Base-by-base conservation (phyloP, 1,140 invertebrate genomes). In the Coptotermes formosanus region DNA sequence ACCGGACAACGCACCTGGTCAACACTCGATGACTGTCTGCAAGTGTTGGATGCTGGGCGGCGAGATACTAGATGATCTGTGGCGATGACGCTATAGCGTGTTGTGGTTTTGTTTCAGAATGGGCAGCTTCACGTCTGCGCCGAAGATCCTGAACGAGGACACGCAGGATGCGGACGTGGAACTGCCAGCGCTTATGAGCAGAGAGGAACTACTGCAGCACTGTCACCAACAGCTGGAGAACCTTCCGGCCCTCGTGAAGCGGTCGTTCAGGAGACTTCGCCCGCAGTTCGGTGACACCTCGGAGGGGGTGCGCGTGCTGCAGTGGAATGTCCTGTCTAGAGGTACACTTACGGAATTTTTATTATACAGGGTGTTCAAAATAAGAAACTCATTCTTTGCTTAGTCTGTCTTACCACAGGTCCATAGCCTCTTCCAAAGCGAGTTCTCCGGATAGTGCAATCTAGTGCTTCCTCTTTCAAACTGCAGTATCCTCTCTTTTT, bases 81-180 rank as follows among this genome's bases (percentile, higher is more conserved):
- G n/a, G n/a, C n/a, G n/a, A n/a, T 38, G 38, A 38, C 2, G 38
- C 38, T 38, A 59, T 59, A 59, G 21, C 55, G 21, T 59, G 1
- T 25, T 25, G 82, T 83, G 82, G 44, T 85, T 9, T 9, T 75
- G n/a, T 85, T 81, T 7, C 89, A 95, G 95, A 90, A 95, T 95
- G 95, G 95, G 95, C 52, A 95, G 94, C 90, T 95, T 95, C 87
- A 94, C 94, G 82, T 94, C 94, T 44, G 91, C 93, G 14, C 94
- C 94, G 82, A 94, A 94, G 89, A 94, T 95, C 85, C 89, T 92
- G 86, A 94, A 95, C 89, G 92, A 93, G 87, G 94, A 95, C 89
- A 90, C 90, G 23, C 93, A 94, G 90, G 95, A 95, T 89, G 91
- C 93, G 87, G 93, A 94, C 86, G 87, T 95, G 23, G 89, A 91